Evolutionary conservation across 2,888 invertebrate genomes (phyloP).

Genomic region (Acanthosoma haemorrhoidale): DNA sequence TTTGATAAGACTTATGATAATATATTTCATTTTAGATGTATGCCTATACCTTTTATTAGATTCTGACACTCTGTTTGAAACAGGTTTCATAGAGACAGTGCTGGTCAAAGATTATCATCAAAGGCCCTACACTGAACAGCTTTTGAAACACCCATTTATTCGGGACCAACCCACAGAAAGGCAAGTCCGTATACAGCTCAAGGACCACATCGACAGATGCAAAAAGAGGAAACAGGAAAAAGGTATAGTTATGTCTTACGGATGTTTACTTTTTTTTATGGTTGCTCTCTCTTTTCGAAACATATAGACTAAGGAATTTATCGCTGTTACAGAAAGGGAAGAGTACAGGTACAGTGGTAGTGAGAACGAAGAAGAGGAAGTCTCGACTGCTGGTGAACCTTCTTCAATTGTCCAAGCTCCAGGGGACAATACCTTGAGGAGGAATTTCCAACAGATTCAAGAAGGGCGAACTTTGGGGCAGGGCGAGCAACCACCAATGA

Average conservation of each 20-base stretch:
- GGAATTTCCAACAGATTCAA: slow-evolving; percentile 98
- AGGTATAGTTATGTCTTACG: slow-evolving; percentile 47
- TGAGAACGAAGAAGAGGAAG: slow-evolving; percentile 95
- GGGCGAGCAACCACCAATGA: slow-evolving; percentile 46
- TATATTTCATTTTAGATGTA: too few species aligned
- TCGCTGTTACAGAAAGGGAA: slow-evolving; percentile 47
- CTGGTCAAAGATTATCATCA: slow-evolving; percentile 98
- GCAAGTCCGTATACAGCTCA: slow-evolving; percentile 95
- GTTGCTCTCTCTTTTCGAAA: neutral
- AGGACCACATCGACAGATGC: slow-evolving; percentile 97
- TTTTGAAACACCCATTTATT: slow-evolving; percentile 95
- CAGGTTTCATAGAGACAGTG: slow-evolving; percentile 93
- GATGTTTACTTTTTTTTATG: neutral
- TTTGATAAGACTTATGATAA: too few species aligned
- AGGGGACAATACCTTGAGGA: slow-evolving; percentile 89
- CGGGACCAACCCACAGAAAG: slow-evolving; percentile 98
- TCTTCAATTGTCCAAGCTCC: slow-evolving; percentile 87
- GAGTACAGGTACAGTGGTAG: slow-evolving; percentile 80
- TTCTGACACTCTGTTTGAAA: slow-evolving; percentile 39
- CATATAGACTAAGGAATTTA: neutral
- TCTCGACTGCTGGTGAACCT: slow-evolving; percentile 85
- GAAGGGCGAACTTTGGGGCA: slow-evolving; percentile 55
- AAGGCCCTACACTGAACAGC: slow-evolving; percentile 95
- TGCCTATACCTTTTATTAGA: too few species aligned
- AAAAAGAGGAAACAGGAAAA: slow-evolving; percentile 92